Percentiles rank a stretch among this genome's conserved stretches.
phyloP scores from a whole-genome alignment of 2,797 vertebrate species.

The Knipowitschia caucasica region DNA sequence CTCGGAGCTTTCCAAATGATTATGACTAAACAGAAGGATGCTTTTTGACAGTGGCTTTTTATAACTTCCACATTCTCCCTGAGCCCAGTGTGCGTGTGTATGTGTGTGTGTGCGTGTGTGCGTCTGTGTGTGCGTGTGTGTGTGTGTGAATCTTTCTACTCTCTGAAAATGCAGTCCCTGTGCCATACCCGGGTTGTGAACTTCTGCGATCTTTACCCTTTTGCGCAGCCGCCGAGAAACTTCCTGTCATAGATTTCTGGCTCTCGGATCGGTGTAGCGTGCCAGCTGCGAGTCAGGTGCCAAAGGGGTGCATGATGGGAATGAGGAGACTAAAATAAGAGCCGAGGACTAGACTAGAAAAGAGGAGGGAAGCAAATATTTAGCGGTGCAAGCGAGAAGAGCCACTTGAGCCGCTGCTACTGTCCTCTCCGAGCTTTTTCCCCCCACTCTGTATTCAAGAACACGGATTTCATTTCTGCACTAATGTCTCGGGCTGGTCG shows the following conservation, averaged over 20 bases:
- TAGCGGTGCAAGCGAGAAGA: conserved; percentile 63
- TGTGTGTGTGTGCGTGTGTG: conserved; percentile 38
- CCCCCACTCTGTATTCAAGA: conserved; percentile 78
- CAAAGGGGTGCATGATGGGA: conserved; percentile 47
- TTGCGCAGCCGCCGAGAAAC: conserved; percentile 58
- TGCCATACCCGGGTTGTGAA: conserved; percentile 70
- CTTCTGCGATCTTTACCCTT: conserved; percentile 67
- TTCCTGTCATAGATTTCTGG: conserved; percentile 63
- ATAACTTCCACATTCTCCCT: conserved; percentile 21
- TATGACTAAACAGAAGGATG: conserved; percentile 61
- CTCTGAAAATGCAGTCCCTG: conserved; percentile 62
- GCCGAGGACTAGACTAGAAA: conserved; percentile 70
- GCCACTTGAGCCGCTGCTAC: conserved; percentile 55
- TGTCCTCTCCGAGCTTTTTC: conserved; percentile 56
- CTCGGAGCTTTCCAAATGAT: conserved; percentile 67
- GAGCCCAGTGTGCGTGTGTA: conserved; percentile 32
- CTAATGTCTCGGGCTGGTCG: conserved; percentile 78
- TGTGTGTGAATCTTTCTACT: conserved; percentile 53
- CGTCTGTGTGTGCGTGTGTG: conserved; percentile 38
- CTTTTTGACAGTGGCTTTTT: conserved; percentile 53
- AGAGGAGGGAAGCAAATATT: conserved; percentile 75
- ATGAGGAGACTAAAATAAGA: conserved; percentile 50
- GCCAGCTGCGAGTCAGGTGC: conserved; percentile 60
- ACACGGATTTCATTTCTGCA: conserved; percentile 83
- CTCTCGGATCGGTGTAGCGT: conserved; percentile 52